A percentile compares a stretch with the other conserved stretches of the same genome.
Evolutionary conservation across 2,888 invertebrate genomes (phyloP).

Genomic region (Aelia acuminata): DNA sequence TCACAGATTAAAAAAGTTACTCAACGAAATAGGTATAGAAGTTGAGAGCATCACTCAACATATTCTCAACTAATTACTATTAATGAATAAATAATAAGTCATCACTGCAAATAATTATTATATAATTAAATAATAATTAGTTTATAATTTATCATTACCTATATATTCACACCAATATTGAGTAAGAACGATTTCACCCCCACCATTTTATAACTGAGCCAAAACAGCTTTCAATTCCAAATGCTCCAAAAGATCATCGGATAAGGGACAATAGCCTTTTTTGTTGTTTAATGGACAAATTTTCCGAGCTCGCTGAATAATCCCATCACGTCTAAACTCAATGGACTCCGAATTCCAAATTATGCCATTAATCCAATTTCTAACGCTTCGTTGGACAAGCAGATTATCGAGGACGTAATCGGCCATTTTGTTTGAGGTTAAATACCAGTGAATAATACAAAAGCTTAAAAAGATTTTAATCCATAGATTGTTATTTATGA

Average conservation of each 20-base stretch:
- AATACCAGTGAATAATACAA: neutral
- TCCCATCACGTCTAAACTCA: neutral
- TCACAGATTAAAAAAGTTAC: too few species aligned
- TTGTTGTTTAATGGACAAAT: neutral
- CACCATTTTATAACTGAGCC: neutral
- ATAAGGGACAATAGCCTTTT: neutral
- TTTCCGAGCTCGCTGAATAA: neutral
- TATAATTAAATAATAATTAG: too few species aligned
- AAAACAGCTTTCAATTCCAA: neutral
- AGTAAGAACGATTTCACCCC: neutral
- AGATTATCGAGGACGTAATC: neutral
- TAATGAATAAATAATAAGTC: too few species aligned
- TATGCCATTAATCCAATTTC: neutral
- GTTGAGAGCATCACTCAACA: too few species aligned
- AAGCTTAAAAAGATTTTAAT: neutral
- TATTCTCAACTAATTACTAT: too few species aligned
- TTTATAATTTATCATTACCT: too few species aligned
- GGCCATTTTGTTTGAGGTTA: neutral
- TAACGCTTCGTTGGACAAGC: neutral
- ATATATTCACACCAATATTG: too few species aligned
- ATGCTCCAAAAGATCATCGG: neutral
- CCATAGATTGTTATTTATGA: neutral
- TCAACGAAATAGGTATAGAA: too few species aligned
- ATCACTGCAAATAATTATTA: too few species aligned
- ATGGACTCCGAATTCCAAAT: neutral